Percentiles rank a stretch among this genome's conserved stretches.
Conservation (phyloP, 2,888 invertebrate species). For the Caenorhabditis panamensis region DNA sequence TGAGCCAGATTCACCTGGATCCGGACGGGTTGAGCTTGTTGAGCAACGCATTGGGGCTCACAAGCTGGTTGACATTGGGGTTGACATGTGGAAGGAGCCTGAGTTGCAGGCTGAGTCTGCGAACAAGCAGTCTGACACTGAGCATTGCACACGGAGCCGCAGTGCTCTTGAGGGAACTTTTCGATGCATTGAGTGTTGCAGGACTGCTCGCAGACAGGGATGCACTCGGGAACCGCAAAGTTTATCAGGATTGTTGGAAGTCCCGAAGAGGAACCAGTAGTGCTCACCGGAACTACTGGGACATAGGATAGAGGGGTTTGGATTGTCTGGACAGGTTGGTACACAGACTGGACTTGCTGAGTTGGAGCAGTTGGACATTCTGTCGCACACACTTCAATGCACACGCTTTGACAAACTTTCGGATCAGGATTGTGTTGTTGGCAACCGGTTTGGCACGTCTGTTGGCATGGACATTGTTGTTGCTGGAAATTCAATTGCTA, state of each 20-base stretch:
- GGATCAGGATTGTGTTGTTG: conserved; percentile 63
- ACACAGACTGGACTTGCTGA: conserved; percentile 12
- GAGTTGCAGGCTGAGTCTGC: conserved; percentile 34
- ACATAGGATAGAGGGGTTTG: conserved; percentile 38
- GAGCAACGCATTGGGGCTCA: conserved; percentile 59
- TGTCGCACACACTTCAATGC: conserved; percentile 64
- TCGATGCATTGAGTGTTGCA: conserved; percentile 71
- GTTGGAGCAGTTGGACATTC: conserved; percentile 53
- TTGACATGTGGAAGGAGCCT: conserved; percentile 31
- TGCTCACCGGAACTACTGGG: conserved; percentile 52
- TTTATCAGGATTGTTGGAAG: conserved; percentile 53
- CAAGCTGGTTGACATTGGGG: conserved; percentile 65
- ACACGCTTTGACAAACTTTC: conserved; percentile 60
- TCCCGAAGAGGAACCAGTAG: background rate
- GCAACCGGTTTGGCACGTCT: conserved; percentile 65
- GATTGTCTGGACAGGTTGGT: conserved; percentile 33
- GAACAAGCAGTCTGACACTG: conserved; percentile 64
- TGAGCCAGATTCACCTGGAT: conserved; percentile 47
- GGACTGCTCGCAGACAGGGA: conserved; percentile 70
- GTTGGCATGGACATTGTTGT: conserved; percentile 65
- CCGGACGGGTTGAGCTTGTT: conserved; percentile 48
- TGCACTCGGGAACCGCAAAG: conserved; percentile 68
- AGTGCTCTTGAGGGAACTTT: conserved; percentile 68
- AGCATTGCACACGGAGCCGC: conserved; percentile 61
- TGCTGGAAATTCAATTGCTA: too few species aligned